Evolutionary conservation across 2,113 vertebrate genomes (phyloP), one percentile per base, ranked within the genome.

Genomic region (Conger conger): DNA sequence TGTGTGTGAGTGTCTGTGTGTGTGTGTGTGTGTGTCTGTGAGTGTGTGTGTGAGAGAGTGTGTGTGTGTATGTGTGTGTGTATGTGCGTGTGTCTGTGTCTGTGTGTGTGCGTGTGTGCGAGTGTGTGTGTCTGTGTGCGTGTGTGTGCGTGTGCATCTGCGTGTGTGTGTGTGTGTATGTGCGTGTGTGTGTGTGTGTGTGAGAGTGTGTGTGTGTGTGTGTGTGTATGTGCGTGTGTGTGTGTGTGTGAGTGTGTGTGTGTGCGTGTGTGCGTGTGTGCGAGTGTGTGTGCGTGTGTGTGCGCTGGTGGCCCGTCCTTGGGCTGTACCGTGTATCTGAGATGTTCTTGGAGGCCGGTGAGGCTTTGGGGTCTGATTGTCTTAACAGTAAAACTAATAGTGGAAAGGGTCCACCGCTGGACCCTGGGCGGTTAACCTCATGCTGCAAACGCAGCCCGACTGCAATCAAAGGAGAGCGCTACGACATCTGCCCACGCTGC

Each of bases 301-400:
- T 77, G 50, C 77, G 86, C 86, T 42, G 82, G 84, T 90, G 88
- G 84, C 82, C 73, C 84, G 89, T 91, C 89, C 88, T 89, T 90
- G 87, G 84, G 83, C 83, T 85, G 76, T 1, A 36, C 84, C 20
- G 38, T 87, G 81, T 82, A 86, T 86, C 83, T 81, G 82, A 87
- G 87, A 86, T 83, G 68, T 86, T 86, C 85, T 87, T 83, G 57
- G 84, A 60, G 83, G 77, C 45, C 38, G 68, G 35, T 63, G 87
- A 88, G 87, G 84, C 84, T 86, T 83, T 54, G 50, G 86, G 87
- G 85, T 88, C 92, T 94, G 93, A 95, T 95, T 91, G 92, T 87
- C 93, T 94, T 94, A 94, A 89, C 94, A 95, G 94, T 92, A 93
- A 94, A 93, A 93, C 94, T 93, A 94, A 94, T 93, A 94, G 92